These are phyloP conservation scores for Actenoides lindsayi DNA, from an alignment of 2,113 vertebrate genomes.

Conservation along the genomic window DNA sequence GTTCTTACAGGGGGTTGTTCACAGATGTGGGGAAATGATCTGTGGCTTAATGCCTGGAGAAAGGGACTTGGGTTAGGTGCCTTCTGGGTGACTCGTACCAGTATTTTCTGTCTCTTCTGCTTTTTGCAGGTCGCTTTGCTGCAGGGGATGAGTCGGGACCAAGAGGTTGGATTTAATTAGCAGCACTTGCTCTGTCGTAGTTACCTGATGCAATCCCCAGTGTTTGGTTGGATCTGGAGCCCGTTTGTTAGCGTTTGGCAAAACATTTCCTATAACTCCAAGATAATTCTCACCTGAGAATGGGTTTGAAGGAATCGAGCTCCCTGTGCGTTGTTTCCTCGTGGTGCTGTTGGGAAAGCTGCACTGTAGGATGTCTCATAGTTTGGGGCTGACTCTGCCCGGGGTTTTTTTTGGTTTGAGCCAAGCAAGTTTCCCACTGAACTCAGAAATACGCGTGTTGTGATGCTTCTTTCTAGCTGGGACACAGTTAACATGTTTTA, in stretches of 20 bases:
- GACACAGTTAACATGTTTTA: not conserved
- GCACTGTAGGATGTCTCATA: rapidly evolving
- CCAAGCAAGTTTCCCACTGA: not conserved
- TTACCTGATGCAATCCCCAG: not conserved
- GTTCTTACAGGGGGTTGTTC: not conserved
- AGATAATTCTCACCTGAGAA: not conserved
- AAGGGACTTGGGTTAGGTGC: too few species aligned
- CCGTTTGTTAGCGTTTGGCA: not conserved
- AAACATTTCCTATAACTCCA: not conserved
- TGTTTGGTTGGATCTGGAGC: not conserved
- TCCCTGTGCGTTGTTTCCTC: not conserved
- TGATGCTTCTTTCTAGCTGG: not conserved
- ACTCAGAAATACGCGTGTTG: not conserved
- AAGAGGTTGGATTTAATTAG: not conserved
- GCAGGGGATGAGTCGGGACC: rapidly evolving
- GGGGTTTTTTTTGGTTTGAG: not conserved
- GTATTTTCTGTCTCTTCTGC: not conserved
- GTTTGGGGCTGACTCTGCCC: not conserved
- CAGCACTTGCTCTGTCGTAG: not conserved
- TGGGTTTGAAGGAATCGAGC: not conserved
- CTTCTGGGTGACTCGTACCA: not conserved
- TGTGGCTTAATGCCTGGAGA: not conserved
- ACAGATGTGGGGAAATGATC: not conserved
- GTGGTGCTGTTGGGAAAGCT: not conserved
- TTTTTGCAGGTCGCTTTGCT: not conserved